Evolutionary conservation across 2,113 vertebrate genomes (phyloP).

Genomic region (Calypte anna): DNA sequence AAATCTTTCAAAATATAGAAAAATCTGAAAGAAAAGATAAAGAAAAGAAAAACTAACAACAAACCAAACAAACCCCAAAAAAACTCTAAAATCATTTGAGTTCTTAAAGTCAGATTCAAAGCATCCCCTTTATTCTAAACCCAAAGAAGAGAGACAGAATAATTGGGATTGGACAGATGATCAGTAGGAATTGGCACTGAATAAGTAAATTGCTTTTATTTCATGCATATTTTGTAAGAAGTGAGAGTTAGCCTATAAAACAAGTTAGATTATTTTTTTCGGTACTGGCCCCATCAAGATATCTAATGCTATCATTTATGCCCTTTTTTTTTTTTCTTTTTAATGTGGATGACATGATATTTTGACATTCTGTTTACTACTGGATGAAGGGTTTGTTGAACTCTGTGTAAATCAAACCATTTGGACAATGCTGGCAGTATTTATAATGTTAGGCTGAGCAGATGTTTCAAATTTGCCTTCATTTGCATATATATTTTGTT

Average conservation of each 20-base stretch:
- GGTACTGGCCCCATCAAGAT: neutral
- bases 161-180: conserved; percentile 52
- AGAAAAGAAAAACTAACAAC: neutral
- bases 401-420: conserved; percentile 80
- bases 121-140: neutral
- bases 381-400: conserved; percentile 81
- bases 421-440: conserved; percentile 77
- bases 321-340: neutral
- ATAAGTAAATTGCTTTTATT: conserved; percentile 37
- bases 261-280: neutral
- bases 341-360: conserved; percentile 74
- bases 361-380: conserved; percentile 75
- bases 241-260: neutral
- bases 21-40: neutral
- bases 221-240: conserved; percentile 8
- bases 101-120: conserved; percentile 9
- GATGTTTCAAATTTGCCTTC: conserved; percentile 89
- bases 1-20: neutral
- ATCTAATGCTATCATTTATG: conserved; percentile 29
- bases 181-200: conserved; percentile 41
- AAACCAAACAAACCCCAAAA: too few species aligned
- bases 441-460: conserved; percentile 85
- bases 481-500: conserved; percentile 91
- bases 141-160: neutral
- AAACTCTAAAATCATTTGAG: neutral